These are phyloP conservation scores for Limnodromus scolopaceus DNA, from an alignment of 2,797 vertebrate genomes.

Conservation along the genomic window DNA sequence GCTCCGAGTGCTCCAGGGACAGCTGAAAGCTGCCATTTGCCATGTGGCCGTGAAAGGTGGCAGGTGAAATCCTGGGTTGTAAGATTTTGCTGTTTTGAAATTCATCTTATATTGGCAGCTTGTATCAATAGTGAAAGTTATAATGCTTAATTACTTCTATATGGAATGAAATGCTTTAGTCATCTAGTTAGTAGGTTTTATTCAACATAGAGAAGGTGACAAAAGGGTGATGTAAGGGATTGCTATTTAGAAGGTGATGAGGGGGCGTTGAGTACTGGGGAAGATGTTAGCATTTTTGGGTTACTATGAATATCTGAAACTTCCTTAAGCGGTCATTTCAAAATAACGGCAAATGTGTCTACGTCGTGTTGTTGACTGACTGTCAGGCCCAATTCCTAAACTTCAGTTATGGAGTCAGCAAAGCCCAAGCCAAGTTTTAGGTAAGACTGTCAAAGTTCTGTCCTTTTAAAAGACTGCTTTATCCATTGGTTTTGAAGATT, in stretches of 20 bases:
- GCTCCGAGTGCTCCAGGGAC: neutral
- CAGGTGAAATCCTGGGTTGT: neutral
- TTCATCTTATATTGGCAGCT: neutral
- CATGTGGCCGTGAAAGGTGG: neutral
- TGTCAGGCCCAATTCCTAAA: neutral
- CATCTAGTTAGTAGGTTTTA: neutral
- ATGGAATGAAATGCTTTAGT: neutral
- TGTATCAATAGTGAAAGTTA: neutral
- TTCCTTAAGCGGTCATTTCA: neutral
- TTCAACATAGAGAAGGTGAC: neutral
- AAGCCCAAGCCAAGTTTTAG: neutral
- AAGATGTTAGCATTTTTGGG: neutral
- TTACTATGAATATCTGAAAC: neutral
- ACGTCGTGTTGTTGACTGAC: neutral
- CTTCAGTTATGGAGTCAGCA: neutral
- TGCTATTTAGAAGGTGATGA: neutral
- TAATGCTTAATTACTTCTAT: neutral
- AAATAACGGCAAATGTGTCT: neutral
- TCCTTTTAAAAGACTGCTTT: neutral
- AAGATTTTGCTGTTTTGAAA: neutral
- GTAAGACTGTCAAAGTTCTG: neutral
- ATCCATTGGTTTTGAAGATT: neutral
- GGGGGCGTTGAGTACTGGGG: neutral
- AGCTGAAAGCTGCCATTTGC: neutral
- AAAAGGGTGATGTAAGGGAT: neutral